A percentile compares a stretch with the other conserved stretches of the same genome.
Evolutionary conservation across 2,888 invertebrate genomes (phyloP).

Genomic region (Ctenicera cuprea): DNA sequence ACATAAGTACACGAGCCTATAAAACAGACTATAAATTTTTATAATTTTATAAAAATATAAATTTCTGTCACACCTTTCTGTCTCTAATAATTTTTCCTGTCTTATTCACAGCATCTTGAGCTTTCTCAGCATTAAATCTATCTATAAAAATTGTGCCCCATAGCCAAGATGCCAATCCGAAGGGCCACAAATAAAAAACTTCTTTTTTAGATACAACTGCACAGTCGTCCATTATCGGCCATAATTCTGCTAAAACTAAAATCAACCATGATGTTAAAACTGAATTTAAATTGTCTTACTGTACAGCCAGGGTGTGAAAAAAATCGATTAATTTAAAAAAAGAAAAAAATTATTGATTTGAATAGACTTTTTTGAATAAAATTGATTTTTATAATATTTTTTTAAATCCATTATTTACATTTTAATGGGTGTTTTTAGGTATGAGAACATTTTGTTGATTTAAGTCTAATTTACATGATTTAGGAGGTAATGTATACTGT

Average conservation of each 20-base stretch:
- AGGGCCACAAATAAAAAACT: conserved; percentile 87
- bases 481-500: too few relatives aligned
- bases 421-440: too few relatives aligned
- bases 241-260: conserved; percentile 83
- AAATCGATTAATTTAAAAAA: too few relatives aligned
- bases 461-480: too few relatives aligned
- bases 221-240: conserved; percentile 88
- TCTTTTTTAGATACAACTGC: conserved; percentile 91
- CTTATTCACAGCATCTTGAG: conserved; percentile 83
- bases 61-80: conserved; percentile 74
- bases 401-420: too few relatives aligned
- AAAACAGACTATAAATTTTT: conserved; percentile 17
- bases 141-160: conserved; percentile 94
- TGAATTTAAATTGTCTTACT: conserved; percentile 10
- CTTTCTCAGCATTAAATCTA: conserved; percentile 82
- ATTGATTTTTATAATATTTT: too few relatives aligned
- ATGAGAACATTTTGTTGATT: too few relatives aligned
- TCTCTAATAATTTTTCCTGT: conserved; percentile 81
- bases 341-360: too few relatives aligned
- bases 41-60: neutral
- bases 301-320: neutral
- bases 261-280: too few relatives aligned
- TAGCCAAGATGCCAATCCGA: conserved; percentile 89
- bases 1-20: conserved; percentile 82
- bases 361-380: too few relatives aligned